A percentile compares a stretch with the other conserved stretches of the same genome.
Conservation (phyloP, 2,797 vertebrate species). For the Ctenochaetus hawaiiensis region DNA sequence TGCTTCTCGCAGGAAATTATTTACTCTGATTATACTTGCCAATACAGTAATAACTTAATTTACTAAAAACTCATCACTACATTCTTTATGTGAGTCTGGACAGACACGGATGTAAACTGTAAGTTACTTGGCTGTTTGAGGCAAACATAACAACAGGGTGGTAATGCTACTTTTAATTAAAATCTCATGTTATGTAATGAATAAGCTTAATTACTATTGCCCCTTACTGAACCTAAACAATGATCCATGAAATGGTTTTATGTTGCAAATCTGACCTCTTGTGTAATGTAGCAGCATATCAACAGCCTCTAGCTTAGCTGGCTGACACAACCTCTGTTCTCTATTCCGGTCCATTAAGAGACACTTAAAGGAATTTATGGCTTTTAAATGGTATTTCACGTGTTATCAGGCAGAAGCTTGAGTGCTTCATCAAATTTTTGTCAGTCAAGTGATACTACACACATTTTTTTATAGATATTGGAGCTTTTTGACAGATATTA, state of each 20-base stretch:
- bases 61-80: too few species aligned
- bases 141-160: too few species aligned
- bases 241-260: slow-evolving; percentile 20
- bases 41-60: too few species aligned
- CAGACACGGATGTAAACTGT: too few species aligned
- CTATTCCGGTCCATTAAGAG: slow-evolving; percentile 1
- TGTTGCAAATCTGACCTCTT: slow-evolving; percentile 4
- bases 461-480: background rate
- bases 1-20: too few species aligned
- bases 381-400: slow-evolving; percentile 14
- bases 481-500: background rate
- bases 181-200: slow-evolving; percentile 1
- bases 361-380: background rate
- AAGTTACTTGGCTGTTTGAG: too few species aligned
- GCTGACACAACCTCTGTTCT: background rate
- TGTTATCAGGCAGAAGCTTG: slow-evolving; percentile 23
- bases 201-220: background rate
- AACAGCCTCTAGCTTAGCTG: slow-evolving; percentile 1
- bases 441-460: background rate
- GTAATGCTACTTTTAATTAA: background rate
- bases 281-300: slow-evolving; percentile 20
- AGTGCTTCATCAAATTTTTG: slow-evolving; percentile 19
- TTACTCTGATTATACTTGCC: too few species aligned
- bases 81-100: too few species aligned
- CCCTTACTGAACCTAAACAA: background rate